These are phyloP conservation scores for Brevimyrus niger DNA, from an alignment of 2,113 vertebrate genomes.

Conservation along the genomic window DNA sequence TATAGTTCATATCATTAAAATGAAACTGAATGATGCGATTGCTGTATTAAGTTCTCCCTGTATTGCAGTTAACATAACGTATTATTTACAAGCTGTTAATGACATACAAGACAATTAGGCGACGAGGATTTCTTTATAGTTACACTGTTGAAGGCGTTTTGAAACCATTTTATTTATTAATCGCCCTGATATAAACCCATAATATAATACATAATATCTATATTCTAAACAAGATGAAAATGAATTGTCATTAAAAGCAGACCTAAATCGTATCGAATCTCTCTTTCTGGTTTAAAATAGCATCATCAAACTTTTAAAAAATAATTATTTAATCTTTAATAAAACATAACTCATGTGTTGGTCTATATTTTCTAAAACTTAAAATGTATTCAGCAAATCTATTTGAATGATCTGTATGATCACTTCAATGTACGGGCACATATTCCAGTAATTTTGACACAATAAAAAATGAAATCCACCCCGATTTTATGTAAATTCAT, in stretches of 20 bases:
- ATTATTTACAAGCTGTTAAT: not conserved
- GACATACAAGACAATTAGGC: not conserved
- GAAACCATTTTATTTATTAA: not conserved
- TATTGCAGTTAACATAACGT: not conserved
- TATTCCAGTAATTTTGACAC: not conserved
- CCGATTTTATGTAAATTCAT: not conserved
- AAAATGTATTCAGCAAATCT: not conserved
- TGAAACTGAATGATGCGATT: not conserved
- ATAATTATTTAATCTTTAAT: not conserved
- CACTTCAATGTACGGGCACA: not conserved
- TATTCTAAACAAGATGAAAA: not conserved
- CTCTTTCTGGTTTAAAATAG: not conserved
- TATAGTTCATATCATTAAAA: conserved; percentile 7
- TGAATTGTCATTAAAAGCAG: not conserved
- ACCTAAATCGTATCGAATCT: not conserved
- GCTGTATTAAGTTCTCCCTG: not conserved
- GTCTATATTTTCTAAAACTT: not conserved
- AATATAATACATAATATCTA: not conserved
- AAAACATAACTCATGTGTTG: not conserved
- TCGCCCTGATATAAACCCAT: not conserved
- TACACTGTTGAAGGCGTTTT: not conserved
- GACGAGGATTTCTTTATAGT: not conserved
- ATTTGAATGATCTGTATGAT: not conserved
- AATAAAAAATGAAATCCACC: not conserved
- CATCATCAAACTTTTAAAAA: not conserved